Evolutionary conservation across 2,888 invertebrate genomes (phyloP).

Genomic region (Troglohyphantes excavatus): DNA sequence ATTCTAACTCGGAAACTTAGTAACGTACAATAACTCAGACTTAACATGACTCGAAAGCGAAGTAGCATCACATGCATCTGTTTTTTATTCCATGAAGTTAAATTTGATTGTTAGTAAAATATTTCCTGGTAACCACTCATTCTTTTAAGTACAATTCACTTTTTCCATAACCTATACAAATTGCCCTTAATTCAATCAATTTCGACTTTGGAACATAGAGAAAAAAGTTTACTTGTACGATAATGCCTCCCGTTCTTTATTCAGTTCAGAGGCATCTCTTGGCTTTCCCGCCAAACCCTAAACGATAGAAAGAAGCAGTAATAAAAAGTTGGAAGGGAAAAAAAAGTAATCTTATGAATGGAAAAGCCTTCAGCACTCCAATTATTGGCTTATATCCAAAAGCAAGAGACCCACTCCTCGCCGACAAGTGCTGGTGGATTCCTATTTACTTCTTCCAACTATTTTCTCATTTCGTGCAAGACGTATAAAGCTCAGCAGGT

Average conservation of each 20-base stretch:
- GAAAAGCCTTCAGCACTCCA: constrained; percentile 60
- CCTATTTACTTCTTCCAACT: constrained; percentile 55
- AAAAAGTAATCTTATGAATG: constrained; percentile 47
- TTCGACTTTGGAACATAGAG: background rate
- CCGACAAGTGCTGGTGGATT: constrained; percentile 53
- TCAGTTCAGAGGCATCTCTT: too few relatives aligned
- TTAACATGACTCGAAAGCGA: too few relatives aligned
- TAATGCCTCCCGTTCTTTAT: too few relatives aligned
- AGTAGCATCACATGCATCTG: too few relatives aligned
- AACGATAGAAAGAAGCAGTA: constrained; percentile 8
- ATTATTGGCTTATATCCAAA: constrained; percentile 78
- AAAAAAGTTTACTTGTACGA: too few relatives aligned
- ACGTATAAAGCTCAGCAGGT: constrained; percentile 57
- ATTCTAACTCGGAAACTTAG: too few relatives aligned
- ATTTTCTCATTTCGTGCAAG: constrained; percentile 62
- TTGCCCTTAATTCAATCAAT: background rate
- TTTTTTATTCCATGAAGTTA: too few relatives aligned
- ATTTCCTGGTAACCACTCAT: too few relatives aligned
- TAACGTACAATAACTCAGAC: too few relatives aligned
- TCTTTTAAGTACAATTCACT: too few relatives aligned
- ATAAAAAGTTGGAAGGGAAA: constrained; percentile 45
- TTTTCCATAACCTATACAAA: too few relatives aligned
- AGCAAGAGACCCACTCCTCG: constrained; percentile 17
- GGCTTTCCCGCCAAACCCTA: background rate
- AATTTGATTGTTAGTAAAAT: too few relatives aligned